Conservation (phyloP, 2,888 invertebrate species). For the Argyresthia goedartella region DNA sequence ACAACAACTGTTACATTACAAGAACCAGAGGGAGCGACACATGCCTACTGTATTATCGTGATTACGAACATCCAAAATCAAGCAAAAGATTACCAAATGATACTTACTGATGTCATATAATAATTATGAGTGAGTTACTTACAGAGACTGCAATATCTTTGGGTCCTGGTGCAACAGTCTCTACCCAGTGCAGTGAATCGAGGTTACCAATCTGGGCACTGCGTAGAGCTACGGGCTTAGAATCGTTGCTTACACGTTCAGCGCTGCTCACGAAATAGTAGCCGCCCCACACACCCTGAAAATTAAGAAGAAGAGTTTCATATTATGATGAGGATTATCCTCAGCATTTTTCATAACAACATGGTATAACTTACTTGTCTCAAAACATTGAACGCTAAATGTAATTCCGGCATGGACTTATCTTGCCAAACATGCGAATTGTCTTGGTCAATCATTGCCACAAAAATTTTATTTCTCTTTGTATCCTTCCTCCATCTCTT, state of each 20-base stretch:
- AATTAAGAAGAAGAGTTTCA: not conserved
- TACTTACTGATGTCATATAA: not conserved
- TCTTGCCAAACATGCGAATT: slow-evolving; percentile 12
- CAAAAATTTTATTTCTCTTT: slow-evolving; percentile 12
- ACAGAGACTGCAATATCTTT: slow-evolving; percentile 29
- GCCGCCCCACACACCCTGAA: slow-evolving; percentile 20
- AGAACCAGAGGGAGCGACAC: too few species aligned
- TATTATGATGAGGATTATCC: not conserved
- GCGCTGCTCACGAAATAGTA: slow-evolving; percentile 15
- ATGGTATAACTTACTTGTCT: slow-evolving; percentile 12
- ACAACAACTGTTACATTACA: too few species aligned
- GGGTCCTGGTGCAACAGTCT: slow-evolving; percentile 13
- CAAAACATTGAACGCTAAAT: slow-evolving; percentile 15
- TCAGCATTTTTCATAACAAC: not conserved
- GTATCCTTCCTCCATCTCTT: slow-evolving; percentile 13
- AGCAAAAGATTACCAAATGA: not conserved
- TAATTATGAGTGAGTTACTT: slow-evolving; percentile 1
- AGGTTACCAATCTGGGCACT: slow-evolving; percentile 20
- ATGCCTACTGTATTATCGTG: too few species aligned
- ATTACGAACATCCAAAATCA: not conserved
- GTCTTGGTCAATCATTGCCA: slow-evolving; percentile 14
- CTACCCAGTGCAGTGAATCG: slow-evolving; percentile 28
- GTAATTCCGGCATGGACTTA: slow-evolving; percentile 11
- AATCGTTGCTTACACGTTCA: slow-evolving; percentile 4
- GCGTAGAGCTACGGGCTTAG: slow-evolving; percentile 11